Percentiles rank a stretch among this genome's conserved stretches.
These are phyloP conservation scores for Drosophila biarmipes DNA, from an alignment of 1,140 invertebrate genomes.

Conservation along the genomic window DNA sequence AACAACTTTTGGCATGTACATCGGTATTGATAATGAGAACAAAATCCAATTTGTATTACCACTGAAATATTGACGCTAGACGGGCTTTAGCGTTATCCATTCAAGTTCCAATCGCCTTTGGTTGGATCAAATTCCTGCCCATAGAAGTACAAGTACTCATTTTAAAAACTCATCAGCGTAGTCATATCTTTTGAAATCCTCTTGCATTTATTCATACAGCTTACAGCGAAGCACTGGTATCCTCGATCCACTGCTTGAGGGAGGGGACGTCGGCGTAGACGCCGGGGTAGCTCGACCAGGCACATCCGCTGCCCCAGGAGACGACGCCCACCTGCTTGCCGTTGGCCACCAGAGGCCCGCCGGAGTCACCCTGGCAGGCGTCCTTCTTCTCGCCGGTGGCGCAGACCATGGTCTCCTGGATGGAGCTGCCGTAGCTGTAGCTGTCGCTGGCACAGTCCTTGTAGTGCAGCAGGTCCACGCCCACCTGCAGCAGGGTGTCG, in stretches of 20 bases:
- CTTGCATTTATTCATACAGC: constrained; percentile 33
- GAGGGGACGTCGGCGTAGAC: constrained; percentile 88
- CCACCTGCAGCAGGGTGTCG: constrained; percentile 33
- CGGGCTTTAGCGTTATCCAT: no score
- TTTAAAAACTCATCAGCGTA: background rate
- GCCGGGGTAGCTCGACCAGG: constrained; percentile 86
- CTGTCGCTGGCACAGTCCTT: constrained; percentile 25
- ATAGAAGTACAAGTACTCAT: no score
- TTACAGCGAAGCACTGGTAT: constrained; percentile 11
- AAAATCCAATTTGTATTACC: no score
- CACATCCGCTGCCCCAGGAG: constrained; percentile 90
- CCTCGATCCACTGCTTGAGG: constrained; percentile 83
- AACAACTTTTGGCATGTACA: no score
- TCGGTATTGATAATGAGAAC: no score
- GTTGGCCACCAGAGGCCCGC: constrained; percentile 81
- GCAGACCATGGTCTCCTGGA: constrained; percentile 86
- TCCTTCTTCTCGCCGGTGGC: constrained; percentile 85
- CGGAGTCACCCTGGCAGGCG: constrained; percentile 85
- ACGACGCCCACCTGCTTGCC: constrained; percentile 86
- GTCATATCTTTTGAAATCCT: background rate
- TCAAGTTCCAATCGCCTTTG: background rate
- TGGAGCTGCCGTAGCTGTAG: constrained; percentile 61
- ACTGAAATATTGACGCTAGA: no score
- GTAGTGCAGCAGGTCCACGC: constrained; percentile 32
- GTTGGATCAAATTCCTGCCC: background rate